These are phyloP conservation scores for Drosophila percnosoma DNA, from an alignment of 2,888 invertebrate species.

Conservation along the genomic window DNA sequence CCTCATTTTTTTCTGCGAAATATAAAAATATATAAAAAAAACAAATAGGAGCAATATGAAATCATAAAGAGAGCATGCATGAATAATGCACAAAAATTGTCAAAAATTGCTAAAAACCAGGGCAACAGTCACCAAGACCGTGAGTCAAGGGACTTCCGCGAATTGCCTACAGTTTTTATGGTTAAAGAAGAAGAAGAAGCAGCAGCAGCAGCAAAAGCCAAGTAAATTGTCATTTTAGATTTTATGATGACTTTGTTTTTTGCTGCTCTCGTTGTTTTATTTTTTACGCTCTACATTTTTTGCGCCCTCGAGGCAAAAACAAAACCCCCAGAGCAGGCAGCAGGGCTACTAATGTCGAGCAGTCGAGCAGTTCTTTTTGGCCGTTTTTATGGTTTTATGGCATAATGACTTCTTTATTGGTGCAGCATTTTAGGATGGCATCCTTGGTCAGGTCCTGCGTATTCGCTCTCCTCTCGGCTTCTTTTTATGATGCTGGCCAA, in stretches of 20 bases:
- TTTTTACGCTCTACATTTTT: conserved; percentile 82
- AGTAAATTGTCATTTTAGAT: conserved; percentile 62
- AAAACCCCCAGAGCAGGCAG: conserved; percentile 9
- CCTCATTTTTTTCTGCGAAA: conserved; percentile 78
- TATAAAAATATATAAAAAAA: conserved; percentile 19
- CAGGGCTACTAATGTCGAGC: conserved; percentile 74
- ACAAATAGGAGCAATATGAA: conserved; percentile 20
- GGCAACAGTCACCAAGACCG: conserved; percentile 42
- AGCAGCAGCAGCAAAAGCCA: conserved; percentile 31
- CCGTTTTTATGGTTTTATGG: conserved; percentile 77
- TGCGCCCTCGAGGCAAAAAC: conserved; percentile 18
- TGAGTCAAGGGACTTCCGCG: conserved; percentile 64
- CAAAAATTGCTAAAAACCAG: conserved; percentile 74
- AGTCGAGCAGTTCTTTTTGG: conserved; percentile 33
- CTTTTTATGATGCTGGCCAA: conserved; percentile 29
- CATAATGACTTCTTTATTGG: conserved; percentile 79
- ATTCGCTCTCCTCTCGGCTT: background rate
- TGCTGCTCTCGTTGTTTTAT: conserved; percentile 76
- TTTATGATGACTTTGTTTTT: conserved; percentile 70
- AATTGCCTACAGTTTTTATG: conserved; percentile 65
- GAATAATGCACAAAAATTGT: conserved; percentile 31
- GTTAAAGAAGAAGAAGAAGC: conserved; percentile 27
- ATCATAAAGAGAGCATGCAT: conserved; percentile 36
- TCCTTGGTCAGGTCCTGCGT: conserved; percentile 55
- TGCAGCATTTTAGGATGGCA: conserved; percentile 47